phyloP scores from a whole-genome alignment of 2,888 invertebrate species.

The Drosophila heteroneura region DNA sequence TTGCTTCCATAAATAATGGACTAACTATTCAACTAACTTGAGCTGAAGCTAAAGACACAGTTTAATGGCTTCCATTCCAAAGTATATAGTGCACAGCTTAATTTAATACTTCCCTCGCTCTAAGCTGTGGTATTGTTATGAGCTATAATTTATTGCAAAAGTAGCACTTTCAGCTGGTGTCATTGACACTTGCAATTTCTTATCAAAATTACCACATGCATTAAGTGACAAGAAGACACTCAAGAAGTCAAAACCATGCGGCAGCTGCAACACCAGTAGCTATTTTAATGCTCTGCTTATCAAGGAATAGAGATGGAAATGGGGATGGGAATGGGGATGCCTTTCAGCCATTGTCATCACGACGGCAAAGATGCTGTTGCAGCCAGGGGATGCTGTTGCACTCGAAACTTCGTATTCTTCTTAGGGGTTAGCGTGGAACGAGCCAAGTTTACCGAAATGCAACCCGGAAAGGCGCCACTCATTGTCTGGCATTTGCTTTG shows the following conservation, averaged over 20 bases:
- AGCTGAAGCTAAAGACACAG: not conserved
- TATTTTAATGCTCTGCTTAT: slow-evolving; percentile 62
- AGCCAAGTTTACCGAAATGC: slow-evolving; percentile 41
- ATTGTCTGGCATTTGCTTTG: slow-evolving; percentile 77
- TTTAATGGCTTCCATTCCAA: not conserved
- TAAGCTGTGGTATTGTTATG: not conserved
- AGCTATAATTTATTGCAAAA: not conserved
- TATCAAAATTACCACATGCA: slow-evolving; percentile 56
- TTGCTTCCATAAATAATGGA: not conserved
- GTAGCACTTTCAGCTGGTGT: slow-evolving; percentile 27
- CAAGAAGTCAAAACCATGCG: slow-evolving; percentile 67
- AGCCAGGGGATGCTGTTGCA: slow-evolving; percentile 29
- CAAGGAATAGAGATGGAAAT: slow-evolving; percentile 58
- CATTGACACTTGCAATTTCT: slow-evolving; percentile 34
- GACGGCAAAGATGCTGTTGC: slow-evolving; percentile 13
- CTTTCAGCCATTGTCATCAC: slow-evolving; percentile 23
- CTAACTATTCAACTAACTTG: not conserved
- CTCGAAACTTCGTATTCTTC: slow-evolving; percentile 10
- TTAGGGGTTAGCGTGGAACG: slow-evolving; percentile 46
- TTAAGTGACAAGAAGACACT: slow-evolving; percentile 47
- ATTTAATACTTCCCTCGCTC: not conserved
- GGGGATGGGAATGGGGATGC: slow-evolving; percentile 32
- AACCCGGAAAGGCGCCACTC: slow-evolving; percentile 63
- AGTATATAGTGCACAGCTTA: not conserved
- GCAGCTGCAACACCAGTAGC: slow-evolving; percentile 10